Conservation (phyloP, 1,140 invertebrate species). For the Nebria ingens region DNA sequence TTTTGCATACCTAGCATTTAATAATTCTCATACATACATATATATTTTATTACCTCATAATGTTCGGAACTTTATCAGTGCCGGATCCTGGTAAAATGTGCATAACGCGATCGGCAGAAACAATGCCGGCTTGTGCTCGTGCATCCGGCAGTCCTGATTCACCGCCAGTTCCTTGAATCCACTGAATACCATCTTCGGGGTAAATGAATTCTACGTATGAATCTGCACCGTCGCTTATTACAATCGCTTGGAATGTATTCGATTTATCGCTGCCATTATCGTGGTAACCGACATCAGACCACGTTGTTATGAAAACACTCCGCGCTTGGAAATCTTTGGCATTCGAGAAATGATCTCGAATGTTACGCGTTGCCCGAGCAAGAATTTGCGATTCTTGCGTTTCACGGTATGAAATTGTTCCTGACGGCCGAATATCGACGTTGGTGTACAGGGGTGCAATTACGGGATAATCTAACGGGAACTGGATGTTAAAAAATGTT, state of each 20-base stretch:
- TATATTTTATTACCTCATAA: constrained; percentile 59
- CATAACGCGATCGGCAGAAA: constrained; percentile 64
- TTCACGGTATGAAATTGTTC: constrained; percentile 70
- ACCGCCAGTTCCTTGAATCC: constrained; percentile 66
- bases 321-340: constrained; percentile 54
- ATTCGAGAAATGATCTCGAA: constrained; percentile 59
- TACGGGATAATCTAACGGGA: constrained; percentile 80
- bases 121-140: constrained; percentile 84
- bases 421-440: constrained; percentile 66
- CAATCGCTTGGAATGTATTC: constrained; percentile 70
- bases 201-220: constrained; percentile 81
- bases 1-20: too few relatives aligned
- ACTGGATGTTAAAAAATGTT: constrained; percentile 74
- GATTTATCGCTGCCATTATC: constrained; percentile 35
- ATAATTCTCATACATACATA: too few relatives aligned
- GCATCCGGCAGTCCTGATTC: constrained; percentile 66
- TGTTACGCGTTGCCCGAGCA: constrained; percentile 49
- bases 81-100: constrained; percentile 72
- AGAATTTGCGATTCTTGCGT: constrained; percentile 53
- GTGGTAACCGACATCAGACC: constrained; percentile 50
- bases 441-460: constrained; percentile 88
- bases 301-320: constrained; percentile 52
- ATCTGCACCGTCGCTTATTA: constrained; percentile 71
- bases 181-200: constrained; percentile 76
- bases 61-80: constrained; percentile 67